Percentiles rank a stretch among this genome's conserved stretches.
Conservation (phyloP, 2,797 vertebrate species). For the Huso huso region DNA sequence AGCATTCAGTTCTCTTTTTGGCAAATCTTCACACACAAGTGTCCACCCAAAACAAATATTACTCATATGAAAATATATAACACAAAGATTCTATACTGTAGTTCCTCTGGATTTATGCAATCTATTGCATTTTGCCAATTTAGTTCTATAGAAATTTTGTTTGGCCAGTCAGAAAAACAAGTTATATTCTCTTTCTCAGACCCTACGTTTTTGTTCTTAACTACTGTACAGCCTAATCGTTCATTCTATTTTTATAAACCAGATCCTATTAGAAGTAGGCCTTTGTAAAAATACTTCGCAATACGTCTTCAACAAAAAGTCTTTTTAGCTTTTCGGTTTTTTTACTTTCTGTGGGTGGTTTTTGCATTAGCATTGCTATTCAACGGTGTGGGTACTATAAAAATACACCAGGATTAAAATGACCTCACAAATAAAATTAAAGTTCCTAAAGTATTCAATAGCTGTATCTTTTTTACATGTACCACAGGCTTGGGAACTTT, state of each 20-base stretch:
- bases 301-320: slow-evolving; percentile 63
- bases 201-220: slow-evolving; percentile 39
- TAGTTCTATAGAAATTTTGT: too few species aligned
- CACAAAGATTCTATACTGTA: too few species aligned
- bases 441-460: slow-evolving; percentile 66
- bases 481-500: slow-evolving; percentile 66
- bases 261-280: slow-evolving; percentile 50
- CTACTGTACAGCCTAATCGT: slow-evolving; percentile 37
- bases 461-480: slow-evolving; percentile 69
- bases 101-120: too few species aligned
- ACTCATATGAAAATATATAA: too few species aligned
- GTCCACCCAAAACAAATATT: too few species aligned
- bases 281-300: slow-evolving; percentile 66
- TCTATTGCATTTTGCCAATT: too few species aligned
- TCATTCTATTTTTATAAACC: slow-evolving; percentile 53
- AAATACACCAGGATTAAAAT: slow-evolving; percentile 81
- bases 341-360: slow-evolving; percentile 32
- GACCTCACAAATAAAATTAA: slow-evolving; percentile 77
- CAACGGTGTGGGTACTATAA: slow-evolving; percentile 65
- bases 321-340: slow-evolving; percentile 50
- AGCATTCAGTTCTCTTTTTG: slow-evolving; percentile 29
- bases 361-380: slow-evolving; percentile 63
- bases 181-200: not conserved
- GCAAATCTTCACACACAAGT: slow-evolving; percentile 15
- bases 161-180: not conserved